Evolutionary conservation across 2,888 invertebrate species (phyloP).

Genomic region (Abrostola tripartita): DNA sequence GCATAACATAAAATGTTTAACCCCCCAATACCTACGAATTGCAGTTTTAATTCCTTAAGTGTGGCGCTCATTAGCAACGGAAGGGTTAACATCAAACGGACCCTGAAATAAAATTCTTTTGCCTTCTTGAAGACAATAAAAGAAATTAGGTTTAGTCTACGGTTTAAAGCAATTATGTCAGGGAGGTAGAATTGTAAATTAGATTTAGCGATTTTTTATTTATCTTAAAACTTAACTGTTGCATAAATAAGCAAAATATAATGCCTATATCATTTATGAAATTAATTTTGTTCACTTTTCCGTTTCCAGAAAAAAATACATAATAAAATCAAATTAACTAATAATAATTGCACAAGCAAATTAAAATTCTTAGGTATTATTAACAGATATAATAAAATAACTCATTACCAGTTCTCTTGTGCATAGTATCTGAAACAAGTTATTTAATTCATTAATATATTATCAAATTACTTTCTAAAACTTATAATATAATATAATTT

Average conservation of each 20-base stretch:
- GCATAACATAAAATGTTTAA: constrained; percentile 77
- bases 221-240: not conserved
- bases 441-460: constrained; percentile 72
- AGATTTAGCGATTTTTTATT: constrained; percentile 9
- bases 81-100: constrained; percentile 79
- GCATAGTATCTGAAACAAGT: constrained; percentile 88
- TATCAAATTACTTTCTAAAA: constrained; percentile 25
- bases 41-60: constrained; percentile 79
- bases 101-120: constrained; percentile 75
- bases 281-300: too few relatives aligned
- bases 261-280: too few relatives aligned
- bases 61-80: constrained; percentile 77
- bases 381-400: constrained; percentile 22
- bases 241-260: too few relatives aligned
- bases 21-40: constrained; percentile 71
- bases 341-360: not conserved
- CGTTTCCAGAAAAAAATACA: not conserved
- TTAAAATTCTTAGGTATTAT: not conserved
- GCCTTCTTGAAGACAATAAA: constrained; percentile 65
- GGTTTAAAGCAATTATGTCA: constrained; percentile 35
- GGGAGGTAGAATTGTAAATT: constrained; percentile 11
- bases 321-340: not conserved
- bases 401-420: constrained; percentile 85
- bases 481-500: not conserved
- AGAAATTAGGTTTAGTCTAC: constrained; percentile 63